Evolutionary conservation across 1,140 invertebrate genomes (phyloP).

Genomic region (Ctenoplectra terminalis): DNA sequence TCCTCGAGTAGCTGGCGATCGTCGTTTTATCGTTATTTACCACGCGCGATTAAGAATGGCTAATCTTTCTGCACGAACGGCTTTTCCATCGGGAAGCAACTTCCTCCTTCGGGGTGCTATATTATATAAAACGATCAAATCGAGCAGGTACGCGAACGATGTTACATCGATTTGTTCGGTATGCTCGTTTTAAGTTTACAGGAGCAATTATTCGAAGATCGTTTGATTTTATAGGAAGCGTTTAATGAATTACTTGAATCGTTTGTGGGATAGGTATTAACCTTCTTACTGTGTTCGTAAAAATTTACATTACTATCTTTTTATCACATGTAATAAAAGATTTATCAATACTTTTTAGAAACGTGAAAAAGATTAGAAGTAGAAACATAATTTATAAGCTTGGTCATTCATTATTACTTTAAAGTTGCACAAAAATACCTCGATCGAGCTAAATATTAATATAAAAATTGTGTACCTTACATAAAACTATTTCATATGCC

Average conservation of each 20-base stretch:
- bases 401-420: too few species aligned
- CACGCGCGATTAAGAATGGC: background rate
- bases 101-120: too few species aligned
- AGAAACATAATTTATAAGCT: too few species aligned
- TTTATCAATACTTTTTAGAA: too few species aligned
- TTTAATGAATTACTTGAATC: too few species aligned
- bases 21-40: background rate
- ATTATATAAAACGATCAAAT: background rate
- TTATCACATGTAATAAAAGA: too few species aligned
- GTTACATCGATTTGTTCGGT: background rate
- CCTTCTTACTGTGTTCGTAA: too few species aligned
- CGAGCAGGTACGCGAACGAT: background rate
- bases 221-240: background rate
- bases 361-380: too few species aligned
- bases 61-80: background rate
- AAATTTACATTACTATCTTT: too few species aligned
- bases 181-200: background rate
- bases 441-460: background rate
- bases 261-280: too few species aligned
- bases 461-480: background rate
- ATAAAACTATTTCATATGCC: background rate
- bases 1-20: background rate
- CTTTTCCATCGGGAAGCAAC: background rate
- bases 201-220: background rate
- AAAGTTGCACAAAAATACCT: too few species aligned